phyloP scores from a whole-genome alignment of 2,113 vertebrate genomes.

The Gavia stellata region DNA sequence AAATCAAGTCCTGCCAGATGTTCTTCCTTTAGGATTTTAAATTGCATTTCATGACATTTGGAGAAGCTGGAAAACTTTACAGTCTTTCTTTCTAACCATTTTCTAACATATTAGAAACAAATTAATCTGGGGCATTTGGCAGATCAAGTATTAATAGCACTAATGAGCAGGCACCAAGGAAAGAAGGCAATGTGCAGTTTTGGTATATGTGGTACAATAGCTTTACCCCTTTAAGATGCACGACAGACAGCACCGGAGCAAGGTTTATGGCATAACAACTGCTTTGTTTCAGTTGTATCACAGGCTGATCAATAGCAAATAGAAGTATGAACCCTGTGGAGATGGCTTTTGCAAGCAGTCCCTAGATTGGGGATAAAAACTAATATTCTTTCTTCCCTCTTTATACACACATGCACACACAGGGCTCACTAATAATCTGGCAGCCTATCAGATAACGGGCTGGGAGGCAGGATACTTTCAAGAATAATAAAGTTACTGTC shows the following conservation, averaged over 20 bases:
- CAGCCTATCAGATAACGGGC: neutral
- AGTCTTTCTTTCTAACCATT: neutral
- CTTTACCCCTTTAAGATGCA: neutral
- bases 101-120: neutral
- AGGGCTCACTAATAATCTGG: neutral
- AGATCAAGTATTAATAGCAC: neutral
- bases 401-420: neutral
- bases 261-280: neutral
- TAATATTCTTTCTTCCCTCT: neutral
- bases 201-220: neutral
- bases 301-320: neutral
- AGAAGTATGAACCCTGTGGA: neutral
- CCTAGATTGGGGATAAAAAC: neutral
- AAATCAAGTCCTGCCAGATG: fast-evolving
- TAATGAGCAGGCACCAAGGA: neutral
- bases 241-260: neutral
- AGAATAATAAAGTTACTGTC: neutral
- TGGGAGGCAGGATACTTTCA: neutral
- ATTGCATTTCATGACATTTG: neutral
- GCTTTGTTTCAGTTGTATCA: neutral
- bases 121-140: neutral
- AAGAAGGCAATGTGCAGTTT: neutral
- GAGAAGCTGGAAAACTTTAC: neutral
- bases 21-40: neutral
- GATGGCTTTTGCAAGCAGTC: neutral